phyloP scores from a whole-genome alignment of 1,140 invertebrate genomes.

The Pseudomyrmex dendroicus region DNA sequence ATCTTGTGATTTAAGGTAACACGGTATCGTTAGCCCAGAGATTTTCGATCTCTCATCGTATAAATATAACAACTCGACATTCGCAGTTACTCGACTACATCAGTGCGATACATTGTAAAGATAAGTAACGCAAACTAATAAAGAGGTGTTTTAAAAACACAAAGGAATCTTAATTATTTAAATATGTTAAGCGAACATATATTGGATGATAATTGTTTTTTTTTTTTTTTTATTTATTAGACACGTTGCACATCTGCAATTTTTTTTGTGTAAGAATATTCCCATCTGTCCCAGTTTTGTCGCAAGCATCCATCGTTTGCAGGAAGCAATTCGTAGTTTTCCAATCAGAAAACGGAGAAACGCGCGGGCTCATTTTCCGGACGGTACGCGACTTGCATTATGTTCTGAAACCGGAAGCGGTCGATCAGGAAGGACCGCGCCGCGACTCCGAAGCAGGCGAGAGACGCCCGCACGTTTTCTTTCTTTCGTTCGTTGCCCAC shows the following conservation, averaged over 20 bases:
- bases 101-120: not conserved
- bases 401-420: slow-evolving; percentile 68
- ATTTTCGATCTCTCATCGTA: slow-evolving; percentile 24
- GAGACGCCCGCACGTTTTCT: slow-evolving; percentile 49
- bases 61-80: not conserved
- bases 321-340: slow-evolving; percentile 76
- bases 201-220: slow-evolving; percentile 37
- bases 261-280: slow-evolving; percentile 10
- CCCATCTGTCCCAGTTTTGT: slow-evolving; percentile 51
- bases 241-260: slow-evolving; percentile 30
- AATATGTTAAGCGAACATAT: slow-evolving; percentile 3
- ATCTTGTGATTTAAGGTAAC: slow-evolving; percentile 53
- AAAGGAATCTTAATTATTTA: not conserved
- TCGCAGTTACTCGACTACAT: not conserved
- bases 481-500: slow-evolving; percentile 58
- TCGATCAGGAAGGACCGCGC: slow-evolving; percentile 62
- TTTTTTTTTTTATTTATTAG: slow-evolving; percentile 7
- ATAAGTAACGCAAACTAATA: no score
- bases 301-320: slow-evolving; percentile 63
- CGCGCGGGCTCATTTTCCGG: slow-evolving; percentile 65
- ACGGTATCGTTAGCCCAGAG: slow-evolving; percentile 11
- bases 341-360: slow-evolving; percentile 70
- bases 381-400: slow-evolving; percentile 66
- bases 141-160: not conserved
- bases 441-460: slow-evolving; percentile 8